Percentiles rank a stretch among this genome's conserved stretches.
These are phyloP conservation scores for Nemoura dubitans DNA, from an alignment of 2,888 invertebrate species.

Conservation along the genomic window DNA sequence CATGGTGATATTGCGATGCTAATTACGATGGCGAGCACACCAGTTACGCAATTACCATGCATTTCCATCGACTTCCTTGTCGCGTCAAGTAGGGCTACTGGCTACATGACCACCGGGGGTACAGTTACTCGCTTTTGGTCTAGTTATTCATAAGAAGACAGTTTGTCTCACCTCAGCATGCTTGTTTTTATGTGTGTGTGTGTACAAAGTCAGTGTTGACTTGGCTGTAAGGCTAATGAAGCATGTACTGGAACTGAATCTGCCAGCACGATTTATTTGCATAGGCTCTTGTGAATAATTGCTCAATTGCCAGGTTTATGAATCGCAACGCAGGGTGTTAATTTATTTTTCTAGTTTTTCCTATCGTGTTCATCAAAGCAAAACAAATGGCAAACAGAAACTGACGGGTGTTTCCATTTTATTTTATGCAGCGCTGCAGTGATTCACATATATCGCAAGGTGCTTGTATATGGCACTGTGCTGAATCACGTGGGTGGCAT, in stretches of 20 bases:
- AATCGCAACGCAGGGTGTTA: too few species aligned
- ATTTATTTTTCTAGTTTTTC: too few species aligned
- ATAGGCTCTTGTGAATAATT: too few species aligned
- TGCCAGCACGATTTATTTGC: too few species aligned
- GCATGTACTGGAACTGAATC: too few species aligned
- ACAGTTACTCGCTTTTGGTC: slow-evolving; percentile 31
- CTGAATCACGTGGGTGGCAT: not conserved
- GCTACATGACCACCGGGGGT: not conserved
- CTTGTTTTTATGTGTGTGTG: too few species aligned
- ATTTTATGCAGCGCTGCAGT: not conserved
- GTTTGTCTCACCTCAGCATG: too few species aligned
- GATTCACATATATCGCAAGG: not conserved
- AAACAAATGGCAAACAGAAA: too few species aligned
- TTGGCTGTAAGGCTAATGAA: too few species aligned
- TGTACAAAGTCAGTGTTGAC: too few species aligned
- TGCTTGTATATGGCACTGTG: not conserved
- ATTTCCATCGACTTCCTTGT: slow-evolving; percentile 22
- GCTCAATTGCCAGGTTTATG: too few species aligned
- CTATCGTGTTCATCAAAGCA: too few species aligned
- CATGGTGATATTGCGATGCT: not conserved
- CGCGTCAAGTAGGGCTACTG: slow-evolving; percentile 16
- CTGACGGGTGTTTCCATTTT: not conserved
- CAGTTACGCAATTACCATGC: slow-evolving; percentile 27
- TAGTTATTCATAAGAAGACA: not conserved
- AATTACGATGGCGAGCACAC: slow-evolving; percentile 1